These are phyloP conservation scores for Acrocephalus scirpaceus DNA, from an alignment of 2,797 vertebrate species.

Conservation along the genomic window DNA sequence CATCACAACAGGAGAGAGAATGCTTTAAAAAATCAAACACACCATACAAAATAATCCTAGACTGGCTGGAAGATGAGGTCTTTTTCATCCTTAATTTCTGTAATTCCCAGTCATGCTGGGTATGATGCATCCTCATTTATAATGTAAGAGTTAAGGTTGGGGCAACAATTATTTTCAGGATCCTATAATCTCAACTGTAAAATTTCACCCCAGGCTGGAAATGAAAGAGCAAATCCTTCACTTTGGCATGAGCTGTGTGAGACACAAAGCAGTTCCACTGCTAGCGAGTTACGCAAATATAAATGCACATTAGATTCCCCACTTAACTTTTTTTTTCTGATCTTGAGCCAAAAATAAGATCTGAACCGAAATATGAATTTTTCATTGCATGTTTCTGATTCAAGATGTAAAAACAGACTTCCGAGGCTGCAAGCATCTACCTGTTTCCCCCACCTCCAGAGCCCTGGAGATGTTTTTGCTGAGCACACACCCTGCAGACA, in stretches of 20 bases:
- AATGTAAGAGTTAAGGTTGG: constrained; percentile 67
- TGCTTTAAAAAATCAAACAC: constrained; percentile 9
- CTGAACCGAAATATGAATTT: constrained; percentile 65
- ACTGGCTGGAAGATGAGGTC: constrained; percentile 47
- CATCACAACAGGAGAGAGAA: background rate
- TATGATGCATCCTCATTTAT: constrained; percentile 70
- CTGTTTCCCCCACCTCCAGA: constrained; percentile 7
- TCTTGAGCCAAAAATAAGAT: constrained; percentile 65
- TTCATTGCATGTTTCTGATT: constrained; percentile 47
- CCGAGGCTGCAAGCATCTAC: constrained; percentile 18
- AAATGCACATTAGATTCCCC: constrained; percentile 70
- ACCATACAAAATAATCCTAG: constrained; percentile 39
- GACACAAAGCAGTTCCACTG: constrained; percentile 58
- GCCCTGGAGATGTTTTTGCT: constrained; percentile 34
- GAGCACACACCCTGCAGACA: constrained; percentile 48
- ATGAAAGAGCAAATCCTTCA: constrained; percentile 74
- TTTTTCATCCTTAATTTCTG: constrained; percentile 71
- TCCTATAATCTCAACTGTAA: constrained; percentile 72
- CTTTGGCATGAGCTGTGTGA: constrained; percentile 65
- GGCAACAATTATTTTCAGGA: constrained; percentile 74
- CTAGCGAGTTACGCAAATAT: constrained; percentile 63
- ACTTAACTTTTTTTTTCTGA: constrained; percentile 68
- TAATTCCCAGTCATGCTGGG: constrained; percentile 67
- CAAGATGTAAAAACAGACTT: constrained; percentile 52
- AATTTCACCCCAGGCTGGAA: constrained; percentile 73